These are phyloP conservation scores for Hypena proboscidalis DNA, from an alignment of 2,888 invertebrate genomes.

Conservation along the genomic window DNA sequence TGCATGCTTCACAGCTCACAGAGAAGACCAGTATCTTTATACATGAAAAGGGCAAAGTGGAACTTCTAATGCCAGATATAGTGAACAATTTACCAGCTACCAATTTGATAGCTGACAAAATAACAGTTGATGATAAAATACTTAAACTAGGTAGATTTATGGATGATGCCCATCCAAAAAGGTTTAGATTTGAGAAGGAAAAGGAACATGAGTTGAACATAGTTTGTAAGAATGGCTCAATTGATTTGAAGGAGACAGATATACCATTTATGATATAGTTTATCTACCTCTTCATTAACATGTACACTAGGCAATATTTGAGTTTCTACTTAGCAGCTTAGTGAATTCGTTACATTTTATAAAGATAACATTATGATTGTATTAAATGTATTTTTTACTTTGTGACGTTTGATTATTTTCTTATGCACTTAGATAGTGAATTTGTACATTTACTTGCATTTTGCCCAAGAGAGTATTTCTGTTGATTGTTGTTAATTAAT, in stretches of 20 bases:
- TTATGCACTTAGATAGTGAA: constrained; percentile 5
- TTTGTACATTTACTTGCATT: neutral
- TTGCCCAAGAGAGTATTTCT: neutral
- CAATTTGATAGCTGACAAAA: constrained; percentile 80
- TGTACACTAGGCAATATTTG: constrained; percentile 32
- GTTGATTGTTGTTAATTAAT: neutral
- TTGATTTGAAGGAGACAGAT: constrained; percentile 75
- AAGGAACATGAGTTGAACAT: constrained; percentile 75
- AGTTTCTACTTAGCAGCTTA: constrained; percentile 28
- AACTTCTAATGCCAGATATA: constrained; percentile 73
- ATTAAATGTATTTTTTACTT: constrained; percentile 36
- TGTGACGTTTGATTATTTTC: constrained; percentile 31
- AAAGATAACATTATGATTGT: constrained; percentile 24
- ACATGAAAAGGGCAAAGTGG: constrained; percentile 81
- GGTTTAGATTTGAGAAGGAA: constrained; percentile 77
- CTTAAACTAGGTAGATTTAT: constrained; percentile 76
- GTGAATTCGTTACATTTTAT: constrained; percentile 32
- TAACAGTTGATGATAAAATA: constrained; percentile 76
- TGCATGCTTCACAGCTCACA: constrained; percentile 74
- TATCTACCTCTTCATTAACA: constrained; percentile 27
- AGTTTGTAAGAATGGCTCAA: constrained; percentile 82
- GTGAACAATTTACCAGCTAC: constrained; percentile 75
- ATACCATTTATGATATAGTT: constrained; percentile 67
- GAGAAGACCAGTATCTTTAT: constrained; percentile 81
- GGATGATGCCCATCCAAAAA: constrained; percentile 78